These are phyloP conservation scores for Scelioninae gen. 2 DNA, from an alignment of 2,888 invertebrate species.

Conservation along the genomic window DNA sequence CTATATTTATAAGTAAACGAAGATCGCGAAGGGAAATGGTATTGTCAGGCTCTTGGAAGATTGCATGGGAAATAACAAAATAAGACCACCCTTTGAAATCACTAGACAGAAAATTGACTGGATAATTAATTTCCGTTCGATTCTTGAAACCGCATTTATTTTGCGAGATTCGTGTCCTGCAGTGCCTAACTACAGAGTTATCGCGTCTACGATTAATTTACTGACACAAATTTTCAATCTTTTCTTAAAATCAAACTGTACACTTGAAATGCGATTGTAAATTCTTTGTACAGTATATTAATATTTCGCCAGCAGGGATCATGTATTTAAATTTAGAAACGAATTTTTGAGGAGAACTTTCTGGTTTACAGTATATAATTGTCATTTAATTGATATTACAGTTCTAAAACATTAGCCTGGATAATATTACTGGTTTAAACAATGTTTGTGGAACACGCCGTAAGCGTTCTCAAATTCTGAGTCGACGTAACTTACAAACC, in stretches of 20 bases:
- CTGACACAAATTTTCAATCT: neutral
- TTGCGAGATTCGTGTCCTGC: constrained; percentile 49
- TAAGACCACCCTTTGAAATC: constrained; percentile 51
- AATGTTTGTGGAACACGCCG: no score
- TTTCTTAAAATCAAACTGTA: no score
- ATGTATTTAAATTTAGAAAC: no score
- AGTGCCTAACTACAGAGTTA: constrained; percentile 28
- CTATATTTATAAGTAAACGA: constrained; percentile 12
- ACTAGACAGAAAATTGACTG: constrained; percentile 57
- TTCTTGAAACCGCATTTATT: constrained; percentile 48
- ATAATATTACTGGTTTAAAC: no score
- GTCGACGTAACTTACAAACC: no score
- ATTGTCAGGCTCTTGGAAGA: constrained; percentile 46
- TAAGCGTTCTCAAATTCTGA: no score
- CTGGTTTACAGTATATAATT: no score
- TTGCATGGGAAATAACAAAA: constrained; percentile 55
- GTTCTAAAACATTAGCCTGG: no score
- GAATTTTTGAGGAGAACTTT: no score
- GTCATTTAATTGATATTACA: no score
- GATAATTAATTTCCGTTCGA: constrained; percentile 55
- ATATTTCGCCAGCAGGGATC: no score
- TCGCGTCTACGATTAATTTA: constrained; percentile 14
- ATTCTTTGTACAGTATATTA: neutral
- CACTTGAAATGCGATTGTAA: no score
- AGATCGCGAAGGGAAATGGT: constrained; percentile 25